Evolutionary conservation across 2,113 vertebrate species (phyloP).

Genomic region (Micromys minutus): DNA sequence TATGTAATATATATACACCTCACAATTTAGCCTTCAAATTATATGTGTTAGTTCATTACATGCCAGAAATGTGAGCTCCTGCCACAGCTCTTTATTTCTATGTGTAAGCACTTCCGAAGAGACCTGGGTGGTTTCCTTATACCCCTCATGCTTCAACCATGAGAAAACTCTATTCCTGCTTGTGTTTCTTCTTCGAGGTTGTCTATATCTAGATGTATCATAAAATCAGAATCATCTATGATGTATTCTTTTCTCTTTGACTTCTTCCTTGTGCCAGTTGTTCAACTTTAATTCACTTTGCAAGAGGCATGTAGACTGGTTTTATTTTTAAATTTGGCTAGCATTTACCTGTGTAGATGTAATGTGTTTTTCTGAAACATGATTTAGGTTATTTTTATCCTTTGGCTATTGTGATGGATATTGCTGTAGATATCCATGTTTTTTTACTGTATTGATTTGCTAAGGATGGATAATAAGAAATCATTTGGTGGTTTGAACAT

Average conservation of each 20-base stretch:
- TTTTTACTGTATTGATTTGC: neutral
- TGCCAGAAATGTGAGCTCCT: neutral
- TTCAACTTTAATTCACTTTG: neutral
- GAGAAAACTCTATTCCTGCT: neutral
- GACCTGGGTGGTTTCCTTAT: neutral
- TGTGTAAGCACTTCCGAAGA: neutral
- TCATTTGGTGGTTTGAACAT: neutral
- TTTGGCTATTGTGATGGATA: neutral
- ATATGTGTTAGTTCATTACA: neutral
- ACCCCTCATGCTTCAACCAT: neutral
- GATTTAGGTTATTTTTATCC: neutral
- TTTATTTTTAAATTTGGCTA: neutral
- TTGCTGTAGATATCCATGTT: neutral
- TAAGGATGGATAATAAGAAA: neutral
- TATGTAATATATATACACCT: neutral
- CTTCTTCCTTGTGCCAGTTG: neutral
- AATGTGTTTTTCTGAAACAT: neutral
- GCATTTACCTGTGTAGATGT: neutral
- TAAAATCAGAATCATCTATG: neutral
- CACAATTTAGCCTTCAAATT: neutral
- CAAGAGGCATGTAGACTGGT: neutral
- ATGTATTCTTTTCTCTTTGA: neutral
- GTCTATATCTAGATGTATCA: neutral
- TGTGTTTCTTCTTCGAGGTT: neutral
- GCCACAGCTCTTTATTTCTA: neutral